Conservation (phyloP, 1,140 invertebrate genomes). For the Drosophila rufa region DNA sequence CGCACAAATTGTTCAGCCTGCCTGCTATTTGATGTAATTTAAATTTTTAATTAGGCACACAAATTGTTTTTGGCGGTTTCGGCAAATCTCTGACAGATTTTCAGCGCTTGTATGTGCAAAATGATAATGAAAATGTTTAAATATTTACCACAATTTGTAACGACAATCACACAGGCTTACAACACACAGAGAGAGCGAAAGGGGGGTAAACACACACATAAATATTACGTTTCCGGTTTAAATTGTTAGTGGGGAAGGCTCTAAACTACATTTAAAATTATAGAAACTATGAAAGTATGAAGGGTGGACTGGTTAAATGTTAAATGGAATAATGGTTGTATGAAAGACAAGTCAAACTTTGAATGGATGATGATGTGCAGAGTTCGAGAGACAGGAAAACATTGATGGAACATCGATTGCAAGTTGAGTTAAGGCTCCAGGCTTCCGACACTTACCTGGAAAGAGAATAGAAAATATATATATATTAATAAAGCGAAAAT, state of each 20-base stretch:
- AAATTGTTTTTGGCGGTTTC: conserved; percentile 79
- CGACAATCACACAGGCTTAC: conserved; percentile 49
- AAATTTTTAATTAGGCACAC: conserved; percentile 83
- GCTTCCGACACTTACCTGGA: conserved; percentile 58
- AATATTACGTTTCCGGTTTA: conserved; percentile 26
- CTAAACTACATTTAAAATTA: conserved; percentile 56
- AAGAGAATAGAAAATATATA: conserved; percentile 39
- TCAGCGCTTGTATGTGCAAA: conserved; percentile 49
- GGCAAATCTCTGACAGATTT: conserved; percentile 78
- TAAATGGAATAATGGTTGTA: conserved; percentile 33
- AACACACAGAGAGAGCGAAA: conserved; percentile 16
- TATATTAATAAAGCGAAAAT: neutral
- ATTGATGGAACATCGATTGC: conserved; percentile 62
- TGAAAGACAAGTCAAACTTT: conserved; percentile 6
- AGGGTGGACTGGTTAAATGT: conserved; percentile 8
- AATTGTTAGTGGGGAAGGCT: conserved; percentile 41
- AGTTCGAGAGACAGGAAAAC: conserved; percentile 50
- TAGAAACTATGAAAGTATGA: conserved; percentile 35
- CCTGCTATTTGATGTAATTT: conserved; percentile 76
- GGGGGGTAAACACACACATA: conserved; percentile 17
- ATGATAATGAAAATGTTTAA: conserved; percentile 82
- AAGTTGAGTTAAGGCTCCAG: conserved; percentile 2
- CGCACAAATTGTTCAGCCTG: conserved; percentile 64
- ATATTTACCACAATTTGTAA: conserved; percentile 79
- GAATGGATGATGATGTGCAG: conserved; percentile 42